A percentile compares a stretch with the other conserved stretches of the same genome.
These are phyloP conservation scores for Xyliphius kryptos DNA, from an alignment of 2,113 vertebrate species.

Conservation along the genomic window DNA sequence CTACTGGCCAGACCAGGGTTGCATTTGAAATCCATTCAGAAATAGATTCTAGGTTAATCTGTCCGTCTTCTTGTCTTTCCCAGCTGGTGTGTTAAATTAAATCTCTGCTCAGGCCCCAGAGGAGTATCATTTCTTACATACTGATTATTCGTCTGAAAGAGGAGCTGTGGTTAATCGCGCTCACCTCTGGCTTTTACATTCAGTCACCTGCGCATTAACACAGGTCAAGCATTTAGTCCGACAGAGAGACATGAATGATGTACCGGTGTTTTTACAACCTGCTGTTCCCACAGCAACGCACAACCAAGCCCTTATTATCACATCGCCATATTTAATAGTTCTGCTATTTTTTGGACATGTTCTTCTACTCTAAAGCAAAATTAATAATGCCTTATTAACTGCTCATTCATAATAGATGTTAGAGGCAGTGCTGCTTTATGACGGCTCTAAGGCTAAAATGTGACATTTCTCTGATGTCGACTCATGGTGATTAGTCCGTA, in stretches of 20 bases:
- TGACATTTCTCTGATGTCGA: constrained; percentile 4
- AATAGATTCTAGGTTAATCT: too few relatives aligned
- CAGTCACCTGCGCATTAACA: constrained; percentile 20
- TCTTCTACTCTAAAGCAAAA: constrained; percentile 35
- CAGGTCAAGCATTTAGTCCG: constrained; percentile 12
- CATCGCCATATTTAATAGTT: constrained; percentile 33
- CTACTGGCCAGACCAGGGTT: too few relatives aligned
- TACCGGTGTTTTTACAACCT: constrained; percentile 8
- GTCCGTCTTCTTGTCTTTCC: not conserved
- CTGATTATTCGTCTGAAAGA: constrained; percentile 1
- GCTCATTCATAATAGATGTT: constrained; percentile 35
- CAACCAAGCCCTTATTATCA: constrained; percentile 29
- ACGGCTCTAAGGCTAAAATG: constrained; percentile 25
- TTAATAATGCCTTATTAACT: constrained; percentile 35
- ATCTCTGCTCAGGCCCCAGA: not conserved
- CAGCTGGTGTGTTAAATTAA: constrained; percentile 17
- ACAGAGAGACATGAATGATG: constrained; percentile 24
- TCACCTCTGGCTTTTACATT: constrained; percentile 1
- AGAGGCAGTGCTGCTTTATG: constrained; percentile 16
- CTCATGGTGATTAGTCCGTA: constrained; percentile 8
- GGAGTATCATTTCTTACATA: not conserved
- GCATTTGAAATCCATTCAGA: too few relatives aligned
- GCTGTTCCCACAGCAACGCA: constrained; percentile 20
- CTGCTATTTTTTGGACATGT: constrained; percentile 7
- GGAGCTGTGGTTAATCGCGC: constrained; percentile 9